Percentiles rank a stretch among this genome's conserved stretches.
Evolutionary conservation across 2,888 invertebrate genomes (phyloP).

Genomic region (Epistrophe eligans): DNA sequence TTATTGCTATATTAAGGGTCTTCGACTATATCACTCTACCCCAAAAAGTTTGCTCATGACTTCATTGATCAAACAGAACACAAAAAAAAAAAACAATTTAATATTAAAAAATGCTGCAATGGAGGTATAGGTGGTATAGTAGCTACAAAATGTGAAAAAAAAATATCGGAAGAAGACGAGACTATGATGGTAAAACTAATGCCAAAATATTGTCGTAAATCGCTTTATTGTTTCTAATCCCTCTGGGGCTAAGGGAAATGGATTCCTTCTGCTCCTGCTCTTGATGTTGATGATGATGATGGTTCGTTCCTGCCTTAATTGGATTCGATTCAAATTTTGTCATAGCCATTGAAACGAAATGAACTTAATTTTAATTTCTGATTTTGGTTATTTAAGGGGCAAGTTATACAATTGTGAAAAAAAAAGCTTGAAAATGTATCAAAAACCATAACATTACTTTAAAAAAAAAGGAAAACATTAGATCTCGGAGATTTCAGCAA

Average conservation of each 20-base stretch:
- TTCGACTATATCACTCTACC: constrained; percentile 22
- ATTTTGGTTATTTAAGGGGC: constrained; percentile 3
- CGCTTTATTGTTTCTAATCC: constrained; percentile 37
- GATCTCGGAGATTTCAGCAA: too few species aligned
- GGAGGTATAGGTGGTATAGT: not conserved
- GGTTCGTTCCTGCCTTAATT: constrained; percentile 39
- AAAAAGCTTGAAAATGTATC: too few species aligned
- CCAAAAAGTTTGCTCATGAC: constrained; percentile 33
- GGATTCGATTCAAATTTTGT: constrained; percentile 72
- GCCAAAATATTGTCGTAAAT: constrained; percentile 39
- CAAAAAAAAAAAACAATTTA: constrained; percentile 38
- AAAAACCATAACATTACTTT: too few species aligned
- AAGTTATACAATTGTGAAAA: not conserved
- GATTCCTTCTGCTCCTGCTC: constrained; percentile 3
- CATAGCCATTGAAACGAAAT: constrained; percentile 35
- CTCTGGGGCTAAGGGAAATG: not conserved
- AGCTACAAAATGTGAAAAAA: not conserved
- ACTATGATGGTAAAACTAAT: not conserved
- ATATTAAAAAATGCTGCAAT: constrained; percentile 51
- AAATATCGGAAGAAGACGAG: constrained; percentile 18
- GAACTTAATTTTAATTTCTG: constrained; percentile 35
- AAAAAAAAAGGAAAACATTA: too few species aligned
- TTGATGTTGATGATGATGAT: not conserved
- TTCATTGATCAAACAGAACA: constrained; percentile 32
- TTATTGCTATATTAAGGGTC: constrained; percentile 20